Percentiles rank a stretch among this genome's conserved stretches.
Conservation (phyloP, 1,140 invertebrate species). For the Phthorimaea operculella region DNA sequence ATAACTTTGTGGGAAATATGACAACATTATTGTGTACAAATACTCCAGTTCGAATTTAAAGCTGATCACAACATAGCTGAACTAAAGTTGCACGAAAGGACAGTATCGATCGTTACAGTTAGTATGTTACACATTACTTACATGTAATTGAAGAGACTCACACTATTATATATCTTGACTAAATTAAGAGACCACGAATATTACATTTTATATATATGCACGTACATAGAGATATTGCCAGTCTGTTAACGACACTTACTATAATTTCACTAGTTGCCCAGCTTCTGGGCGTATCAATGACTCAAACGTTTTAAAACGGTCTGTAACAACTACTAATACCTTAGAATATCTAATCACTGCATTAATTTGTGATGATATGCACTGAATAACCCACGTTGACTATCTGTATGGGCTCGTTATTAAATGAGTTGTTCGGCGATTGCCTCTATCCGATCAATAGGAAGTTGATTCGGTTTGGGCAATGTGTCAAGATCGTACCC, state of each 20-base stretch:
- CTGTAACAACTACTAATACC: conserved; percentile 67
- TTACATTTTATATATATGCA: conserved; percentile 62
- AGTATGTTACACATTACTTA: conserved; percentile 60
- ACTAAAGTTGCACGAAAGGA: conserved; percentile 63
- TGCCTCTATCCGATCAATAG: conserved; percentile 46
- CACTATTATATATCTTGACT: conserved; percentile 67
- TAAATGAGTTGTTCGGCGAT: conserved; percentile 42
- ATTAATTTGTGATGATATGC: conserved; percentile 67
- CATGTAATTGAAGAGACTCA: conserved; percentile 60
- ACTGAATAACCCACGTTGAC: conserved; percentile 60
- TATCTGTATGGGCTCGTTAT: conserved; percentile 44
- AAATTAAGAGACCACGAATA: conserved; percentile 65
- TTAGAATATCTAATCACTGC: conserved; percentile 66
- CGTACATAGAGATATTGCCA: conserved; percentile 65
- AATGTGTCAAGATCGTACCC: conserved; percentile 50
- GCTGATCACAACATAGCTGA: conserved; percentile 65
- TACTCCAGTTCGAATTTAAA: conserved; percentile 64
- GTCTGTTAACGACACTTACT: conserved; percentile 64
- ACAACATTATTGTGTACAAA: conserved; percentile 59
- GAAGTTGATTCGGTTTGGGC: conserved; percentile 38
- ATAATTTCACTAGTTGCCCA: conserved; percentile 66
- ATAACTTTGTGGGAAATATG: conserved; percentile 63
- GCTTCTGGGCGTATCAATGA: conserved; percentile 61
- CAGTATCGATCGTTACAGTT: conserved; percentile 55
- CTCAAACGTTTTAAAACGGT: conserved; percentile 62